A percentile compares a stretch with the other conserved stretches of the same genome.
Evolutionary conservation across 2,888 invertebrate genomes (phyloP).

Genomic region (Anarsia innoxiella): DNA sequence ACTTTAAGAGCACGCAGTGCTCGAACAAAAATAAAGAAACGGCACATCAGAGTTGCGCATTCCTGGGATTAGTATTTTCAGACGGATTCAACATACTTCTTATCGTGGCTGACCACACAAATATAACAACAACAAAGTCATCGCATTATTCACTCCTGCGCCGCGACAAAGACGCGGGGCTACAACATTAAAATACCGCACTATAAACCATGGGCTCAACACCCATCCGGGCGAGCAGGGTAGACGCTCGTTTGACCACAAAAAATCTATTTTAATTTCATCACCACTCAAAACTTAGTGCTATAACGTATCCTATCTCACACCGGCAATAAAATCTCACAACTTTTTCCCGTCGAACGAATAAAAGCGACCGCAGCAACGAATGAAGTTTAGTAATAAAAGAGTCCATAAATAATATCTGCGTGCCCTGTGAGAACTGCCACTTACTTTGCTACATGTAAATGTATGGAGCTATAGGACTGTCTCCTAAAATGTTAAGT

Average conservation of each 20-base stretch:
- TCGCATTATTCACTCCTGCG: conserved; percentile 14
- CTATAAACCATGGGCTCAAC: conserved; percentile 25
- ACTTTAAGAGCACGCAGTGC: too few relatives aligned
- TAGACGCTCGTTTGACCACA: conserved; percentile 39
- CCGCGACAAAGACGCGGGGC: too few relatives aligned
- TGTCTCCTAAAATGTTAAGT: conserved; percentile 27
- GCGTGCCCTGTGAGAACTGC: conserved; percentile 57
- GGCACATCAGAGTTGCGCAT: too few relatives aligned
- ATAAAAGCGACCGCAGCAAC: conserved; percentile 71
- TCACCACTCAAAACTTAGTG: conserved; percentile 56
- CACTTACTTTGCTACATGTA: conserved; percentile 48
- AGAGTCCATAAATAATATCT: conserved; percentile 69
- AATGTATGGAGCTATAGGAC: conserved; percentile 32
- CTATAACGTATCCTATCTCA: conserved; percentile 72
- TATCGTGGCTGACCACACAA: not conserved
- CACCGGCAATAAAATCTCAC: conserved; percentile 69
- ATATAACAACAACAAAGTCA: conserved; percentile 14
- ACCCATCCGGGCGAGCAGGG: conserved; percentile 32
- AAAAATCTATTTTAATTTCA: conserved; percentile 64
- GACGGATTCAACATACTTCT: too few relatives aligned
- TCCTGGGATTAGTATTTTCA: too few relatives aligned
- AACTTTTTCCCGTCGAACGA: conserved; percentile 70
- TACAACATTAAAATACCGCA: conserved; percentile 29
- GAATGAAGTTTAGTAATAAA: conserved; percentile 74
- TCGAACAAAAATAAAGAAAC: too few relatives aligned